Evolutionary conservation across 2,113 vertebrate genomes (phyloP).

Genomic region (Himantopus leucocephalus): DNA sequence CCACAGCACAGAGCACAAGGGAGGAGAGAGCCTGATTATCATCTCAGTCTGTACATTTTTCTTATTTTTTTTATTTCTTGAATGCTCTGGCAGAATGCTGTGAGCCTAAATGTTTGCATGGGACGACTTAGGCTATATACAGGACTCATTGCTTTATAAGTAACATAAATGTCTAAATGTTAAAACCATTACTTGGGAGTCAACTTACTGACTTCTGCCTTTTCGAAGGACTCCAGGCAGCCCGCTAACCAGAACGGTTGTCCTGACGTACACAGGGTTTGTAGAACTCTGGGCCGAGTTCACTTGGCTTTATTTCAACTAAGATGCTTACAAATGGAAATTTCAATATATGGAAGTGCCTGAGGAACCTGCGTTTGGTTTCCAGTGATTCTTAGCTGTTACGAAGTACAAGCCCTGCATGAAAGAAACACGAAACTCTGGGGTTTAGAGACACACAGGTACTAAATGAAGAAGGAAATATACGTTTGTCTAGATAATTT

Average conservation of each 20-base stretch:
- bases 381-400: not conserved
- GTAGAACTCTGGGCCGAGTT: not conserved
- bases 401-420: not conserved
- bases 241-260: fast-evolving
- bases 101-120: not conserved
- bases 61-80: not conserved
- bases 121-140: not conserved
- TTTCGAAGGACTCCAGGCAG: not conserved
- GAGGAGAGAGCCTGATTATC: not conserved
- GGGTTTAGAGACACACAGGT: not conserved
- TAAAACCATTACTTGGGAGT: not conserved
- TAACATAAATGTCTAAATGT: not conserved
- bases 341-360: not conserved
- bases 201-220: not conserved
- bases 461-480: not conserved
- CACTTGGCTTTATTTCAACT: conserved; percentile 3
- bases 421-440: not conserved
- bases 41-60: not conserved
- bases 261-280: not conserved
- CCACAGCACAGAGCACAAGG: not conserved
- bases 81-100: not conserved
- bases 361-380: not conserved
- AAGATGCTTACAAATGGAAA: conserved; percentile 1
- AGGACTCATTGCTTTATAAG: not conserved
- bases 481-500: not conserved